Conservation (phyloP, 2,797 vertebrate species). For the Ptychobarbus kaznakovi region DNA sequence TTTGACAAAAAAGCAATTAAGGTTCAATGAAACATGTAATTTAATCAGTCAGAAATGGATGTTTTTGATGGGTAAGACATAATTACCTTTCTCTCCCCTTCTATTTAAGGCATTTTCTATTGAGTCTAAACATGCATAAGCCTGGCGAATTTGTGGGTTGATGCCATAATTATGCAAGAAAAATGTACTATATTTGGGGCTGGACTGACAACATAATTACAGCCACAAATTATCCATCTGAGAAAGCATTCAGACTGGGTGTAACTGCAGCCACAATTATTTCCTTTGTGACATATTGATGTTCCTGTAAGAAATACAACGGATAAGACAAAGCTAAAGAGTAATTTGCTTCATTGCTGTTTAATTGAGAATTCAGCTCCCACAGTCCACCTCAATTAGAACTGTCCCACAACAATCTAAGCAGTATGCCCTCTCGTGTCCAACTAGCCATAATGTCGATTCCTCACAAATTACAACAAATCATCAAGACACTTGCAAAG, state of each 20-base stretch:
- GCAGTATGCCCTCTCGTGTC: conserved; percentile 69
- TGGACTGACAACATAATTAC: conserved; percentile 52
- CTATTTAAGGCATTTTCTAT: conserved; percentile 14
- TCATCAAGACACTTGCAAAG: conserved; percentile 72
- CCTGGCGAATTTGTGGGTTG: conserved; percentile 11
- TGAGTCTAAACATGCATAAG: conserved; percentile 24
- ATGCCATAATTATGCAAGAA: conserved; percentile 50
- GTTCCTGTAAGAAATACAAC: conserved; percentile 31
- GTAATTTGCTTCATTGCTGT: conserved; percentile 64
- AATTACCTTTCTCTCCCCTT: conserved; percentile 43
- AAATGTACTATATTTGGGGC: conserved; percentile 47
- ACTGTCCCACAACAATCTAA: conserved; percentile 70
- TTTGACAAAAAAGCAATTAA: conserved; percentile 86
- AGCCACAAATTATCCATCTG: conserved; percentile 26
- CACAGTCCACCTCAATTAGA: conserved; percentile 72
- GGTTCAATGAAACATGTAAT: conserved; percentile 88
- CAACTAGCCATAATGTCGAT: conserved; percentile 72
- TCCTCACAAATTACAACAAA: conserved; percentile 74
- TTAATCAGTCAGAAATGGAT: conserved; percentile 83
- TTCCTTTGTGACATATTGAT: conserved; percentile 29
- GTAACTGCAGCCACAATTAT: conserved; percentile 19
- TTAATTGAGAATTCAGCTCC: conserved; percentile 68
- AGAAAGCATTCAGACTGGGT: conserved; percentile 1
- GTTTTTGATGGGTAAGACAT: conserved; percentile 76
- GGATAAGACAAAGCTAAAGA: conserved; percentile 48